phyloP scores from a whole-genome alignment of 2,888 invertebrate genomes.

The Cremastinae sp. region DNA sequence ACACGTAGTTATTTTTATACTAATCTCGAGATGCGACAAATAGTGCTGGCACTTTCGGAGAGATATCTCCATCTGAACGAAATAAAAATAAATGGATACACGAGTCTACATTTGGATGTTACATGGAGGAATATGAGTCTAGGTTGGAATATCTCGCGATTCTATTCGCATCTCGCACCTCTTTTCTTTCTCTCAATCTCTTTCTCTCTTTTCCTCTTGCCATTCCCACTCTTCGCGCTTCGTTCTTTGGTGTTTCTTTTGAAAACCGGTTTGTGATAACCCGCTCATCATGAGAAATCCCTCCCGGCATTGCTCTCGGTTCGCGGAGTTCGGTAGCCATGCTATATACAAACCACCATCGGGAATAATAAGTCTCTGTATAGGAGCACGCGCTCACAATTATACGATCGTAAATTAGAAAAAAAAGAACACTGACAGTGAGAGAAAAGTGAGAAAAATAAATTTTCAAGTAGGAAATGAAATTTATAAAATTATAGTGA shows the following conservation, averaged over 20 bases:
- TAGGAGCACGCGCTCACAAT: constrained; percentile 63
- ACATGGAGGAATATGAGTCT: constrained; percentile 43
- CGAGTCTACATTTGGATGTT: constrained; percentile 26
- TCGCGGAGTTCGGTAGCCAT: constrained; percentile 55
- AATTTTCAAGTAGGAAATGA: constrained; percentile 18
- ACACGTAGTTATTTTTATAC: too few species aligned
- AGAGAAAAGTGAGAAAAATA: background rate
- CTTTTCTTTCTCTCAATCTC: constrained; percentile 22
- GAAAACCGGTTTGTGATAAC: constrained; percentile 56
- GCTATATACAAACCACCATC: constrained; percentile 6
- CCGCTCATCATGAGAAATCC: constrained; percentile 54
- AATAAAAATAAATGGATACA: constrained; percentile 17
- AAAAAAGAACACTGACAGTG: background rate
- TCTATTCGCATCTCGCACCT: constrained; percentile 39
- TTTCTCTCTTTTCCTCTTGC: too few species aligned
- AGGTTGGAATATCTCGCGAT: constrained; percentile 46
- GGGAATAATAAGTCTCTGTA: constrained; percentile 36
- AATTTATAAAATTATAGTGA: background rate
- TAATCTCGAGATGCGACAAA: background rate
- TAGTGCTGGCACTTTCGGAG: background rate
- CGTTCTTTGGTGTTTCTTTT: background rate
- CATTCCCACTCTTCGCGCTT: background rate
- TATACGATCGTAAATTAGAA: constrained; percentile 69
- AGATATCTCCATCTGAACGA: constrained; percentile 30
- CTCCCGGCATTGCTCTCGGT: constrained; percentile 35